These are phyloP conservation scores for Trachelus iudaicus DNA, from an alignment of 2,888 invertebrate genomes.

Conservation along the genomic window DNA sequence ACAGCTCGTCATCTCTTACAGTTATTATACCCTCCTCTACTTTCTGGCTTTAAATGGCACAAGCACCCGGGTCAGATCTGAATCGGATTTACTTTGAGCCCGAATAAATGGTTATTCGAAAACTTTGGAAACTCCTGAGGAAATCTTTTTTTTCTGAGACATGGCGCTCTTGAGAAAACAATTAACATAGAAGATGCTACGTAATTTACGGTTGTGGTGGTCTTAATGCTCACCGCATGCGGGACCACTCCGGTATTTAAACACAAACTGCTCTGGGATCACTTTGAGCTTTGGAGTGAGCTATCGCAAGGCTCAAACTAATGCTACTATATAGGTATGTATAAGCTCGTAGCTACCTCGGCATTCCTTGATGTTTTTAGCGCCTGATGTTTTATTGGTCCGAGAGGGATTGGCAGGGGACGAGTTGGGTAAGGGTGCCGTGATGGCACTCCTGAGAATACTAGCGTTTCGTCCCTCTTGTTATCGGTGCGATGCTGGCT, in stretches of 20 bases:
- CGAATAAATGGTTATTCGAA: neutral
- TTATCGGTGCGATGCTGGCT: constrained; percentile 33
- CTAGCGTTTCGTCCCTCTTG: constrained; percentile 32
- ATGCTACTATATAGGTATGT: neutral
- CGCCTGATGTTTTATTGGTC: constrained; percentile 40
- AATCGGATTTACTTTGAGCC: neutral
- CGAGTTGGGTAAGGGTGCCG: constrained; percentile 25
- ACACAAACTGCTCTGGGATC: neutral
- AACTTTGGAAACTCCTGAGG: neutral
- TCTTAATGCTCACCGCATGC: neutral
- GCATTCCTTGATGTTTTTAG: neutral
- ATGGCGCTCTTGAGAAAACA: neutral
- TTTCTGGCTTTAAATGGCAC: constrained; percentile 27
- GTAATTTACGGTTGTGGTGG: neutral
- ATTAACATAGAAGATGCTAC: neutral
- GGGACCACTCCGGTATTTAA: neutral
- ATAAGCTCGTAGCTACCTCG: constrained; percentile 5
- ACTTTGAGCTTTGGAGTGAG: too few relatives aligned
- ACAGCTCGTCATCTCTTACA: constrained; percentile 18
- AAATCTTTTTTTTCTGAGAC: neutral
- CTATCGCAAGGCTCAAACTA: too few relatives aligned
- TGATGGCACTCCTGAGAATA: constrained; percentile 42
- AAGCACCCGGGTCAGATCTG: neutral
- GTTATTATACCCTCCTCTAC: constrained; percentile 22
- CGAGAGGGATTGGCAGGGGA: constrained; percentile 14